Evolutionary conservation across 1,140 invertebrate genomes (phyloP).

Genomic region (Caenorhabditis remanei): DNA sequence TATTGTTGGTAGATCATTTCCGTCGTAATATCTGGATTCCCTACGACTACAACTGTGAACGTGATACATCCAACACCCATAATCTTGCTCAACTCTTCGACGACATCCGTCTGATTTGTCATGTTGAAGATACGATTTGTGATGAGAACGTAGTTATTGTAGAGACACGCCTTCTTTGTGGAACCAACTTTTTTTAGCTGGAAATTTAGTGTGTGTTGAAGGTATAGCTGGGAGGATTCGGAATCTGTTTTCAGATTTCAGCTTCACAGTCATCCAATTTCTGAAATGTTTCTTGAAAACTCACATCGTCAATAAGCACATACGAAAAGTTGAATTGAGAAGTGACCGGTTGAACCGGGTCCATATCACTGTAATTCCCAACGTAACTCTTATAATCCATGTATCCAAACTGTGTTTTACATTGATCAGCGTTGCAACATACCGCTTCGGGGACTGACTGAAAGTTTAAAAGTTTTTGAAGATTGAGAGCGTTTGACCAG

Average conservation of each 20-base stretch:
- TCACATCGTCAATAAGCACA: slow-evolving; percentile 57
- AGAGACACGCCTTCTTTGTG: slow-evolving; percentile 32
- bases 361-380: slow-evolving; percentile 40
- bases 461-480: neutral
- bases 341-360: slow-evolving; percentile 36
- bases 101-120: neutral
- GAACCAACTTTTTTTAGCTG: slow-evolving; percentile 58
- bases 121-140: slow-evolving; percentile 67
- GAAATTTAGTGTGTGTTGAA: slow-evolving; percentile 17
- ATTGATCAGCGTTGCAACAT: slow-evolving; percentile 37
- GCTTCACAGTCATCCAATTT: too few species aligned
- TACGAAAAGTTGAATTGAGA: slow-evolving; percentile 22
- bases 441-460: neutral
- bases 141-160: slow-evolving; percentile 67
- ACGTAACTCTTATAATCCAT: slow-evolving; percentile 47
- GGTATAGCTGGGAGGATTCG: too few species aligned
- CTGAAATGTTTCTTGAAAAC: neutral
- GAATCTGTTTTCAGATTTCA: too few species aligned
- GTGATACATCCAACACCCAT: slow-evolving; percentile 38
- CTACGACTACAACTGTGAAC: slow-evolving; percentile 60
- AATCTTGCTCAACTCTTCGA: neutral
- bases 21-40: slow-evolving; percentile 56
- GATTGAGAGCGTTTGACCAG: too few species aligned
- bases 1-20: slow-evolving; percentile 57
- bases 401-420: slow-evolving; percentile 7